Conservation (phyloP, 2,888 invertebrate species). For the Acronicta leporina region DNA sequence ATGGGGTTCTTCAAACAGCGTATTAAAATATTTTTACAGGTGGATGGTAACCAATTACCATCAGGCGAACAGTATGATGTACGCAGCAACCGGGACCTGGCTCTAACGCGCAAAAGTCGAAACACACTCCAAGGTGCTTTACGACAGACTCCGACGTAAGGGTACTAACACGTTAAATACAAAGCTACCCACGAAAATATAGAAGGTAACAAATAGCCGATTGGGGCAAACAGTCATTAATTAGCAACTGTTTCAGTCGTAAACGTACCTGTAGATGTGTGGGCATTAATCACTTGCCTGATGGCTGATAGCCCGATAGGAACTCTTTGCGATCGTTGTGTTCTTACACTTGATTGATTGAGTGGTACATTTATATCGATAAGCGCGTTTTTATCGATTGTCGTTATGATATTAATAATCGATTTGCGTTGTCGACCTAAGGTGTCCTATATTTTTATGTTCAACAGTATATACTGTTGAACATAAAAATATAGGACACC, state of each 20-base stretch:
- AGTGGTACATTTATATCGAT: slow-evolving; percentile 11
- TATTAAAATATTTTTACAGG: no score
- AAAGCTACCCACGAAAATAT: neutral
- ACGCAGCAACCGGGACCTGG: no score
- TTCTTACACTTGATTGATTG: slow-evolving; percentile 55
- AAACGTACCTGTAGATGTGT: slow-evolving; percentile 63
- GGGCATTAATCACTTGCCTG: slow-evolving; percentile 68
- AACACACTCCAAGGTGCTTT: no score
- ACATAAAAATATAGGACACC: no score
- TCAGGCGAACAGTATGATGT: no score
- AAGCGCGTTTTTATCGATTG: neutral
- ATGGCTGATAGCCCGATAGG: slow-evolving; percentile 36
- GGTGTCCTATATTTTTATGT: neutral
- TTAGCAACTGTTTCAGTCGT: slow-evolving; percentile 51
- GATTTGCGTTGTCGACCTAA: neutral
- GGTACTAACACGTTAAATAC: no score
- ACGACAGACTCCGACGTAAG: no score
- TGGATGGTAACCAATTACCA: no score
- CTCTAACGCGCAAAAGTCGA: no score
- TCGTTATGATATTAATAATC: neutral
- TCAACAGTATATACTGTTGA: no score
- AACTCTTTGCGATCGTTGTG: slow-evolving; percentile 57
- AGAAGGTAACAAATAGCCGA: slow-evolving; percentile 25
- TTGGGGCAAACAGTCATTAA: slow-evolving; percentile 65
- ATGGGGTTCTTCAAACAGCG: no score